Percentiles rank a stretch among this genome's conserved stretches.
These are phyloP conservation scores for Pomatostomus ruficeps DNA, from an alignment of 2,113 vertebrate species.

Conservation along the genomic window DNA sequence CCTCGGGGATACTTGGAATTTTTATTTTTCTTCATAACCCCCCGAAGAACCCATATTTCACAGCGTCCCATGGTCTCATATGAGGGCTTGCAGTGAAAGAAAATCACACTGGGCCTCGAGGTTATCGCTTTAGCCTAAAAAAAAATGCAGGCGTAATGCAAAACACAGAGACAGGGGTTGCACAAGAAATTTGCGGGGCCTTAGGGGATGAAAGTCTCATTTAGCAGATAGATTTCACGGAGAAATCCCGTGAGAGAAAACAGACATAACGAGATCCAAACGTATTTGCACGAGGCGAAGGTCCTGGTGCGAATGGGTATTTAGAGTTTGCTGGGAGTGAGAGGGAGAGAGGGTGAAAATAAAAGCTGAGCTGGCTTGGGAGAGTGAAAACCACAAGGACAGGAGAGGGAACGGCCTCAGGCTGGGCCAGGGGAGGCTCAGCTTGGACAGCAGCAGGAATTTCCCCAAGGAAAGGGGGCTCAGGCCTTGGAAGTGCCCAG, in stretches of 20 bases:
- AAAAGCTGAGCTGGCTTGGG: neutral
- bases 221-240: neutral
- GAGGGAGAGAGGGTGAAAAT: neutral
- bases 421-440: neutral
- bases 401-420: rapidly evolving
- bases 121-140: conserved; percentile 41
- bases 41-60: conserved; percentile 33
- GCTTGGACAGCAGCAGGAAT: rapidly evolving
- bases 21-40: conserved; percentile 54
- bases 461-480: neutral
- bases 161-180: neutral
- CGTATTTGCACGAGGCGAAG: neutral
- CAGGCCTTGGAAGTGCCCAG: neutral
- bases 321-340: neutral
- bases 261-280: neutral
- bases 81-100: neutral
- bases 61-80: neutral
- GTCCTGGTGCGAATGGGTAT: neutral
- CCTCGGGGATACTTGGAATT: conserved; percentile 62
- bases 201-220: neutral
- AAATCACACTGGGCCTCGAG: conserved; percentile 4
- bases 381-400: neutral
- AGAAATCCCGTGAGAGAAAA: conserved; percentile 7
- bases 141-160: neutral
- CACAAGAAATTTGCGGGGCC: neutral